Conservation (phyloP, 2,113 vertebrate species). For the Aptenodytes forsteri region DNA sequence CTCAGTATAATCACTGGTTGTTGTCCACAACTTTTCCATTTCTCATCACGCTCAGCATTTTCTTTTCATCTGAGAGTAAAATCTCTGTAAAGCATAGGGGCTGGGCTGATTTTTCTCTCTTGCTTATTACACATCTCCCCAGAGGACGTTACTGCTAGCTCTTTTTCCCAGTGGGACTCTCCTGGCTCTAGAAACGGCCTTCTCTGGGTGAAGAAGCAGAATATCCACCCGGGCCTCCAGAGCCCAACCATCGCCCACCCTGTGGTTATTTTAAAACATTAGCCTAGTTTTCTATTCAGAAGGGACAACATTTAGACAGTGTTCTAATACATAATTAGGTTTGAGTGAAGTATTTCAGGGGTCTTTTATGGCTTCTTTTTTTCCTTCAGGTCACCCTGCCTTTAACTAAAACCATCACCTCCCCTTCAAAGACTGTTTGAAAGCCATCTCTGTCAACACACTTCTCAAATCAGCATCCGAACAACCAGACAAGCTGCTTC, state of each 20-base stretch:
- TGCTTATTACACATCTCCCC: background rate
- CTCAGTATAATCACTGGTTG: background rate
- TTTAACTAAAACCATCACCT: background rate
- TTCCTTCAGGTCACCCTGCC: background rate
- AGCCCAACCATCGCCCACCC: background rate
- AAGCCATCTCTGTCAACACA: constrained; percentile 47
- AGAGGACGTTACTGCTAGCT: background rate
- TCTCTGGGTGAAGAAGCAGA: background rate
- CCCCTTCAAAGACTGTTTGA: constrained; percentile 53
- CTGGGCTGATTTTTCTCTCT: background rate
- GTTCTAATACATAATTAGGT: background rate
- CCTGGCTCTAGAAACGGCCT: background rate
- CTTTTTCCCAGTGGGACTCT: background rate
- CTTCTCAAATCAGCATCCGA: constrained; percentile 43
- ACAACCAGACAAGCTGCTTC: constrained; percentile 48
- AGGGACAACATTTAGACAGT: background rate
- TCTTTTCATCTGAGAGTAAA: background rate
- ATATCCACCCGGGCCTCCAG: background rate
- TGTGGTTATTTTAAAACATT: background rate
- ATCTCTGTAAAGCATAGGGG: background rate
- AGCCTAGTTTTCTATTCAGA: background rate
- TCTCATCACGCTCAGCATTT: background rate
- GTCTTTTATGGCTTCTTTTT: background rate
- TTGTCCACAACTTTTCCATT: background rate
- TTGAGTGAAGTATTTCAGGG: background rate